Percentiles rank a stretch among this genome's conserved stretches.
Conservation (phyloP, 2,113 vertebrate genomes). For the Tragelaphus buxtoni region DNA sequence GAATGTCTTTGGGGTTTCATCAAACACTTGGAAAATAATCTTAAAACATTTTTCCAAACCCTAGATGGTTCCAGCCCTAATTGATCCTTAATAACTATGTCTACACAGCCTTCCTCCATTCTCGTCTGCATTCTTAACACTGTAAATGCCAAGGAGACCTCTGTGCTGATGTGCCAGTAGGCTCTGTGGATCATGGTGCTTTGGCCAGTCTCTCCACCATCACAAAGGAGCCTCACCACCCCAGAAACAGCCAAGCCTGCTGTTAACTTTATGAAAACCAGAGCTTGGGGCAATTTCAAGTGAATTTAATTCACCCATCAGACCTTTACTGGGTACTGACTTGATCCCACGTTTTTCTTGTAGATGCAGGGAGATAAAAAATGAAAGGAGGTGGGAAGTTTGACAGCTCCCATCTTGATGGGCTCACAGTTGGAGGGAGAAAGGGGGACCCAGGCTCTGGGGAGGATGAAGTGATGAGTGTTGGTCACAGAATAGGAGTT, state of each 20-base stretch:
- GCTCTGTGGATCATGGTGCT: rapidly evolving
- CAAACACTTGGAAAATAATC: constrained; percentile 56
- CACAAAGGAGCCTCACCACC: no score
- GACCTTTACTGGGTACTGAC: rapidly evolving
- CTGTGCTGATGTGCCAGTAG: not conserved
- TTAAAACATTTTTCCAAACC: constrained; percentile 46
- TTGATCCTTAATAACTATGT: constrained; percentile 17
- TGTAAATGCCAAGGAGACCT: not conserved
- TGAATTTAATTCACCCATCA: not conserved
- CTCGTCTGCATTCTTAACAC: not conserved
- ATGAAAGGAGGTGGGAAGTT: not conserved
- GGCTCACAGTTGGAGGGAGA: not conserved
- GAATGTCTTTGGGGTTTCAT: constrained; percentile 53
- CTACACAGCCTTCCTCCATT: not conserved
- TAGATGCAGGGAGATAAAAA: not conserved
- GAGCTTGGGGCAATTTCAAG: not conserved
- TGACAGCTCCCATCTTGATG: not conserved
- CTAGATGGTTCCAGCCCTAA: not conserved
- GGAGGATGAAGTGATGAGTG: no score
- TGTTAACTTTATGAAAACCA: not conserved
- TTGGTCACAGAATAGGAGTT: not conserved
- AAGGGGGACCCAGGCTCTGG: not conserved
- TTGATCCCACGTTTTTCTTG: not conserved
- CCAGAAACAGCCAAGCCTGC: not conserved
- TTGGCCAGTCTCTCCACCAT: not conserved